Conservation (phyloP, 2,888 invertebrate species). For the Orchesellides sinensis region DNA sequence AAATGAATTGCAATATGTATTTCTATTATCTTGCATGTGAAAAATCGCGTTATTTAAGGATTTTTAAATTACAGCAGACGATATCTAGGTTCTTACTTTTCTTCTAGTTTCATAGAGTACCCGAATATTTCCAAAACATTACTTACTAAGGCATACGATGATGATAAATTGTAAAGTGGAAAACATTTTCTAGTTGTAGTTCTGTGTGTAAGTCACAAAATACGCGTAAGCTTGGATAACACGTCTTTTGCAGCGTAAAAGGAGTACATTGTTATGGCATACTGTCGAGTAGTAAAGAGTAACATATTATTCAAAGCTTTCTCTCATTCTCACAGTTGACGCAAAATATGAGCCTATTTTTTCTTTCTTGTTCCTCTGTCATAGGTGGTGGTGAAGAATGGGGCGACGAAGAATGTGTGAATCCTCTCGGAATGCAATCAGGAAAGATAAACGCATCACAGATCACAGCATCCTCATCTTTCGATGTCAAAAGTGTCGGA, state of each 20-base stretch:
- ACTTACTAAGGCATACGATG: slow-evolving; percentile 6
- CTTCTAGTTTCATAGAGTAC: too few species aligned
- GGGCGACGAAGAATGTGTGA: slow-evolving; percentile 82
- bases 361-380: slow-evolving; percentile 44
- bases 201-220: slow-evolving; percentile 56
- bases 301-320: slow-evolving; percentile 56
- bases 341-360: slow-evolving; percentile 51
- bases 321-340: slow-evolving; percentile 20
- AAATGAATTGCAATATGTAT: too few species aligned
- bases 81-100: too few species aligned
- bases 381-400: slow-evolving; percentile 66
- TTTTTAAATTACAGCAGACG: too few species aligned
- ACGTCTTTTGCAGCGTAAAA: slow-evolving; percentile 40
- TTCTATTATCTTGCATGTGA: too few species aligned
- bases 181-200: slow-evolving; percentile 50
- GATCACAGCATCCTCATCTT: slow-evolving; percentile 90
- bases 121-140: too few species aligned
- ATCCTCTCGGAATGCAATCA: slow-evolving; percentile 91
- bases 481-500: slow-evolving; percentile 90
- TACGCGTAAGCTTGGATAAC: slow-evolving; percentile 47
- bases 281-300: slow-evolving; percentile 26
- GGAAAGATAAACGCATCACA: slow-evolving; percentile 90
- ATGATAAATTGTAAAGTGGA: slow-evolving; percentile 64
- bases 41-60: too few species aligned
- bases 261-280: slow-evolving; percentile 1